Evolutionary conservation across 1,140 invertebrate genomes (phyloP).

Genomic region (Melipona quadrifasciata): DNA sequence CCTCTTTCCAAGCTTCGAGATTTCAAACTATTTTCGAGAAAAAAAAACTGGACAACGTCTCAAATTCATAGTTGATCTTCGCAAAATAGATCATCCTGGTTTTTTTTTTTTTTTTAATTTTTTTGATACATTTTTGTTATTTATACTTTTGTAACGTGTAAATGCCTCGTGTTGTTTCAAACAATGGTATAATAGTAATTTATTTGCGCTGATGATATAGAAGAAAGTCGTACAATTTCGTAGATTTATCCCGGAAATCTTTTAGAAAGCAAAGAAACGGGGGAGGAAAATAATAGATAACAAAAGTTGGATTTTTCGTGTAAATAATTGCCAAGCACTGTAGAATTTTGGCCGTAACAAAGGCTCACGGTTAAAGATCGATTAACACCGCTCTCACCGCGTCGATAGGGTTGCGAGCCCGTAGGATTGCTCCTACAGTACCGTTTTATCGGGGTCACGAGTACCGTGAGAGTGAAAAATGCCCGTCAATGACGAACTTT

Average conservation of each 20-base stretch:
- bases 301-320: neutral
- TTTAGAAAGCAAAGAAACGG: neutral
- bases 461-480: constrained; percentile 27
- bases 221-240: neutral
- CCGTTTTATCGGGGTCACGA: constrained; percentile 34
- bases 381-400: constrained; percentile 7
- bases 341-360: neutral
- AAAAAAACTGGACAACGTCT: too few relatives aligned
- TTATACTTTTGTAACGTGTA: neutral
- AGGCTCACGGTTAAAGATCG: constrained; percentile 19
- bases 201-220: neutral
- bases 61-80: too few relatives aligned
- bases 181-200: neutral
- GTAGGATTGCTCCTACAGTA: constrained; percentile 1
- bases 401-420: constrained; percentile 2
- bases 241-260: neutral
- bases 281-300: neutral
- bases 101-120: neutral
- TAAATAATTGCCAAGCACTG: neutral
- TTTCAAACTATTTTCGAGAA: neutral
- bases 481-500: constrained; percentile 16
- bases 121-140: neutral
- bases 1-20: too few relatives aligned
- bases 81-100: too few relatives aligned
- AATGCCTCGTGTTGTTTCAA: neutral